Conservation (phyloP, 2,888 invertebrate genomes). For the Lasius platythorax region DNA sequence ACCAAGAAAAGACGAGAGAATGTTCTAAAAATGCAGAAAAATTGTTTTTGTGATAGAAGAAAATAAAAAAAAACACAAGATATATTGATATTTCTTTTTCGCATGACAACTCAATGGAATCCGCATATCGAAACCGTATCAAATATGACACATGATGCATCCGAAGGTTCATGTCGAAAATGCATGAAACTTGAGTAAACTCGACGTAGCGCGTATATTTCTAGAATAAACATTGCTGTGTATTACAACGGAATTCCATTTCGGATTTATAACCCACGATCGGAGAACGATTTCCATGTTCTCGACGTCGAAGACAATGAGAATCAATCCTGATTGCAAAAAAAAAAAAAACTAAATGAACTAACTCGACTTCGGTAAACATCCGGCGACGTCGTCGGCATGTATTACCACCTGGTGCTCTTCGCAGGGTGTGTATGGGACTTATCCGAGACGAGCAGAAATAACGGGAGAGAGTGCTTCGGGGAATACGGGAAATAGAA, state of each 20-base stretch:
- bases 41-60: constrained; percentile 22
- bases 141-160: constrained; percentile 20
- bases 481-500: constrained; percentile 11
- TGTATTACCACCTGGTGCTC: constrained; percentile 34
- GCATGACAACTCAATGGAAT: constrained; percentile 17
- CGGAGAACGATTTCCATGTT: constrained; percentile 9
- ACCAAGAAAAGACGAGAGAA: neutral
- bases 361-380: constrained; percentile 45
- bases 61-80: neutral
- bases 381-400: constrained; percentile 51
- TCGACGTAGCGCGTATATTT: constrained; percentile 25
- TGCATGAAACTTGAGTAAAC: constrained; percentile 53
- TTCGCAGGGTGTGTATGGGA: constrained; percentile 39
- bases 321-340: constrained; percentile 35
- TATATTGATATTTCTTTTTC: constrained; percentile 26
- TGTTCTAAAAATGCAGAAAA: neutral
- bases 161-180: constrained; percentile 39
- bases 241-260: constrained; percentile 45
- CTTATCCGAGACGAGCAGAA: constrained; percentile 35
- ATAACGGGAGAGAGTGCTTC: constrained; percentile 46
- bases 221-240: constrained; percentile 30
- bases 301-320: constrained; percentile 19
- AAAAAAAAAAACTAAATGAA: constrained; percentile 35
- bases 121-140: constrained; percentile 31
- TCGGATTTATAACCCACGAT: constrained; percentile 41